Percentiles rank a stretch among this genome's conserved stretches.
These are phyloP conservation scores for Chloroceryle amazona DNA, from an alignment of 2,797 vertebrate genomes.

Conservation along the genomic window DNA sequence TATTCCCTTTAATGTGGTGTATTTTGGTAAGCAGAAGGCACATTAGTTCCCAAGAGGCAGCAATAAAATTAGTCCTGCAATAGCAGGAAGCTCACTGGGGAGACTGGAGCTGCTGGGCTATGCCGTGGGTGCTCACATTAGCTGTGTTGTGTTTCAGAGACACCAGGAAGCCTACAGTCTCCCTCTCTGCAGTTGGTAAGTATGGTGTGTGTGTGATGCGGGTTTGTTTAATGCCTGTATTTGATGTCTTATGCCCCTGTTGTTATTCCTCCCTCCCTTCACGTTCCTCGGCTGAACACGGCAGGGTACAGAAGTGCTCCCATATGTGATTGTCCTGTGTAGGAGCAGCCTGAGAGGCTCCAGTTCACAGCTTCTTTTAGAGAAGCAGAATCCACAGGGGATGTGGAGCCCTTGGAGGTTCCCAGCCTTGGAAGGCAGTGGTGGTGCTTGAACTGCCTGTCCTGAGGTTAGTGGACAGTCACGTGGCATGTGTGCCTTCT, in stretches of 20 bases:
- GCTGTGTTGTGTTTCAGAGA: conserved; percentile 85
- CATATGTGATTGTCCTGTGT: accelerated
- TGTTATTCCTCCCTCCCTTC: neutral
- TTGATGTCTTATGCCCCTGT: neutral
- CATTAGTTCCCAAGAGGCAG: neutral
- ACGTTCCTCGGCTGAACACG: accelerated
- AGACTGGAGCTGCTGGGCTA: neutral
- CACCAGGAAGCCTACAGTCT: conserved; percentile 92
- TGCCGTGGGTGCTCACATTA: neutral
- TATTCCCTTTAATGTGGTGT: neutral
- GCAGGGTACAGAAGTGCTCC: neutral
- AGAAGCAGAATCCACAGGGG: neutral
- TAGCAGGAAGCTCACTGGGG: neutral
- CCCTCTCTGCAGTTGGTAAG: conserved; percentile 95
- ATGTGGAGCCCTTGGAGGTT: neutral
- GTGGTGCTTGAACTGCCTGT: neutral
- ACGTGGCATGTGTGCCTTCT: neutral
- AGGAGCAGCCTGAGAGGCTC: neutral
- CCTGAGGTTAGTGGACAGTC: neutral
- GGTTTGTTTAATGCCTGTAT: neutral
- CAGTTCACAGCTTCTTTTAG: neutral
- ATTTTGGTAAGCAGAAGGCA: neutral
- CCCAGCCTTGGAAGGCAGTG: neutral
- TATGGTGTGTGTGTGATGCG: neutral
- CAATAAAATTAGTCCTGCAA: neutral